phyloP scores from a whole-genome alignment of 2,797 vertebrate species.

The Hirundo rustica region DNA sequence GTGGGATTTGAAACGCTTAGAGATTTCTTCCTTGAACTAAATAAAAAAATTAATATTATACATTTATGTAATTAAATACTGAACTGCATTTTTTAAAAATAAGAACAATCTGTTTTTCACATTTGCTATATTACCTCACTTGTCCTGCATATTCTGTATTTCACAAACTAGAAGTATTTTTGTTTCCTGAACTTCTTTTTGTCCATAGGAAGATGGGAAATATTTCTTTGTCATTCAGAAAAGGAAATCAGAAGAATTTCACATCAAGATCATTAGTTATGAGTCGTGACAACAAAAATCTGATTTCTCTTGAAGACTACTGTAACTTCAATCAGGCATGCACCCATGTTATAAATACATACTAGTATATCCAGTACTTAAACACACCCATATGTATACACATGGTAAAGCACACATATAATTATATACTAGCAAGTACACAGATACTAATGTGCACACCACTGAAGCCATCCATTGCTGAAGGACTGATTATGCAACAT shows the following conservation, averaged over 20 bases:
- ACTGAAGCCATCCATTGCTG: not conserved
- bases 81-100: not conserved
- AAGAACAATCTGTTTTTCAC: not conserved
- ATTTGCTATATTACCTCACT: not conserved
- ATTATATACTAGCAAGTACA: not conserved
- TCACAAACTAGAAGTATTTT: not conserved
- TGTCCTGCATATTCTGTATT: not conserved
- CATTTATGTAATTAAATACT: not conserved
- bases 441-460: rapidly evolving
- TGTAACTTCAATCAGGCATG: not conserved
- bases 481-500: not conserved
- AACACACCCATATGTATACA: not conserved
- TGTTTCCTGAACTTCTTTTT: not conserved
- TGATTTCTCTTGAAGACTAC: not conserved
- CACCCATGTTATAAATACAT: not conserved
- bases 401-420: not conserved
- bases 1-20: slow-evolving; percentile 82
- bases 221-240: not conserved
- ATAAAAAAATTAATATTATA: not conserved
- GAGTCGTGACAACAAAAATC: not conserved
- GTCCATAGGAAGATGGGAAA: not conserved
- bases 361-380: not conserved
- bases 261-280: not conserved
- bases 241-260: not conserved
- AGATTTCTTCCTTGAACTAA: slow-evolving; percentile 86